These are phyloP conservation scores for Galaxea fascicularis DNA, from an alignment of 92 coral and sea anemone genomes.

Conservation along the genomic window DNA sequence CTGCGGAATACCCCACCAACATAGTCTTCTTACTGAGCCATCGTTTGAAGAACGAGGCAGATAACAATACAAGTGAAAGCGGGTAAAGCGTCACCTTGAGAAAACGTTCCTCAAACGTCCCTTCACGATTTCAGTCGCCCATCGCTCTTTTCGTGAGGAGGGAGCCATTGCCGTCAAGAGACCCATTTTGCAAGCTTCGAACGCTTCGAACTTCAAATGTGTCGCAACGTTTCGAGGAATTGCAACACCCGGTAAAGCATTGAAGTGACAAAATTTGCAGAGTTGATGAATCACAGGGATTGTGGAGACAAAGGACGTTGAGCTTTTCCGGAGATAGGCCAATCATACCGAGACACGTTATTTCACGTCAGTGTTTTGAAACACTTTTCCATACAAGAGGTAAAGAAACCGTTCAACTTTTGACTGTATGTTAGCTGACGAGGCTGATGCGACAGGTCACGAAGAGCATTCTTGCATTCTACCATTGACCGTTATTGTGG, in stretches of 20 bases:
- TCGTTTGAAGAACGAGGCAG: too few species aligned
- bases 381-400: neutral
- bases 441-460: slow-evolving; percentile 5
- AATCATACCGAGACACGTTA: neutral
- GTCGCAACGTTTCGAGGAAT: neutral
- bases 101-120: slow-evolving; percentile 2
- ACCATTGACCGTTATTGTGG: neutral
- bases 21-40: neutral
- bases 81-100: slow-evolving; percentile 1
- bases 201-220: neutral
- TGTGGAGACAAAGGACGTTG: slow-evolving; percentile 3
- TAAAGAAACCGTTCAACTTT: neutral
- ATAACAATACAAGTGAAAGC: neutral
- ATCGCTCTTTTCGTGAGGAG: slow-evolving; percentile 2
- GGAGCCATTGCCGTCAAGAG: neutral
- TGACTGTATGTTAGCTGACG: neutral
- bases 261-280: neutral
- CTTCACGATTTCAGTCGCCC: neutral
- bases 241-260: neutral
- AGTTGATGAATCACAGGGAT: neutral
- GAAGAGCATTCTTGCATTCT: slow-evolving; percentile 3
- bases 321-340: slow-evolving; percentile 5
- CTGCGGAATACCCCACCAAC: neutral
- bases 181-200: neutral
- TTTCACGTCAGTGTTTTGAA: neutral